Conservation (phyloP, 2,888 invertebrate genomes). For the Eurytoma adleriae region DNA sequence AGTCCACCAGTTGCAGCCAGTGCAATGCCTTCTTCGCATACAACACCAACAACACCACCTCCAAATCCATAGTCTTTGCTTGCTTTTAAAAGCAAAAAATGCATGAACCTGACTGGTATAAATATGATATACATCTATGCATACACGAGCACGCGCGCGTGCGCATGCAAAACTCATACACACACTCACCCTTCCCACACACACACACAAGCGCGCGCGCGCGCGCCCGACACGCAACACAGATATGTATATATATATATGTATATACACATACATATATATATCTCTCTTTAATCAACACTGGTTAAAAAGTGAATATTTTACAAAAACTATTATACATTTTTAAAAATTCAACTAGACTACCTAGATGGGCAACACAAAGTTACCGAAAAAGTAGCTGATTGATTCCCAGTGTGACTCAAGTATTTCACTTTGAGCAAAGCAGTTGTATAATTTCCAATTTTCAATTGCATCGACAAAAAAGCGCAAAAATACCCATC, state of each 20-base stretch:
- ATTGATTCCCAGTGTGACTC: constrained; percentile 65
- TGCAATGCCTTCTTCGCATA: constrained; percentile 71
- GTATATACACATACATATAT: constrained; percentile 53
- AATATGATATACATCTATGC: constrained; percentile 58
- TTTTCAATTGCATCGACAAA: constrained; percentile 62
- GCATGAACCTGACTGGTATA: constrained; percentile 69
- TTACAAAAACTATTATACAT: constrained; percentile 57
- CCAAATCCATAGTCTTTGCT: constrained; percentile 75
- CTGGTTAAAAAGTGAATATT: constrained; percentile 67
- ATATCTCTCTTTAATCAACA: constrained; percentile 68
- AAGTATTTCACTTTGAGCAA: constrained; percentile 58
- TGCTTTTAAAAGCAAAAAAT: constrained; percentile 65
- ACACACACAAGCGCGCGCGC: too few species aligned
- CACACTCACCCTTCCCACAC: too few species aligned
- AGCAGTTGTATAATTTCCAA: constrained; percentile 67
- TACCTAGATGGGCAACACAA: constrained; percentile 56
- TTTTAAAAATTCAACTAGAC: constrained; percentile 51
- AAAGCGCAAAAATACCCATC: constrained; percentile 33
- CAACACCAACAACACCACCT: constrained; percentile 74
- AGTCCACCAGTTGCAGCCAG: constrained; percentile 70
- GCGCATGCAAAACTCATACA: too few species aligned
- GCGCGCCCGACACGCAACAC: too few species aligned
- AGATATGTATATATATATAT: constrained; percentile 40
- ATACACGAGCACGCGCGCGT: not conserved
- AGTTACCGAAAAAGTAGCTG: constrained; percentile 61